phyloP scores from a whole-genome alignment of 2,888 invertebrate species.

The Taenaris catops region DNA sequence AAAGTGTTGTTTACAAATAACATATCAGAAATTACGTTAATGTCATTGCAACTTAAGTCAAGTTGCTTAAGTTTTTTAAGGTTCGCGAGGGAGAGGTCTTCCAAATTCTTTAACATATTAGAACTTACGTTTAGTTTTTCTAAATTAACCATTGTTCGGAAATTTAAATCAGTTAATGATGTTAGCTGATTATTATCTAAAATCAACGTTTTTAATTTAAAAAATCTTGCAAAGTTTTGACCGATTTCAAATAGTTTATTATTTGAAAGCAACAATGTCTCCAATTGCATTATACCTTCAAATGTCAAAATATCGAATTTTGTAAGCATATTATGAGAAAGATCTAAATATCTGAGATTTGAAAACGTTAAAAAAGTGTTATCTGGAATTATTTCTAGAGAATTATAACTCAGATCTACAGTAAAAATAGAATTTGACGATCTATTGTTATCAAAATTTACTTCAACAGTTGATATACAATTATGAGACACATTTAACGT shows the following conservation, averaged over 20 bases:
- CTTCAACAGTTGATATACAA: conserved; percentile 11
- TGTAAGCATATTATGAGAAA: conserved; percentile 13
- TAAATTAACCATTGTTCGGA: conserved; percentile 10
- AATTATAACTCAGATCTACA: conserved; percentile 19
- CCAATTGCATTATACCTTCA: conserved; percentile 15
- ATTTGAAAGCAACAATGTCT: conserved; percentile 14
- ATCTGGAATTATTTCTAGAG: conserved; percentile 12
- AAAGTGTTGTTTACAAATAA: conserved; percentile 11
- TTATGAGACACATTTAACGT: conserved; percentile 16
- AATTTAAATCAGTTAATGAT: conserved; percentile 10
- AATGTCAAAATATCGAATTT: conserved; percentile 18
- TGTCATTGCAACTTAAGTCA: conserved; percentile 16
- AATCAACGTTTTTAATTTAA: conserved; percentile 10
- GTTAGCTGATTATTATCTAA: conserved; percentile 15
- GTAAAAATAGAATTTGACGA: neutral
- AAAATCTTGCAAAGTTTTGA: conserved; percentile 18
- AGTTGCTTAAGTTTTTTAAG: conserved; percentile 11
- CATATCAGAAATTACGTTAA: conserved; percentile 4
- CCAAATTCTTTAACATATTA: conserved; percentile 15
- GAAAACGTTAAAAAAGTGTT: conserved; percentile 12
- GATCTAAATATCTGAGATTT: conserved; percentile 14
- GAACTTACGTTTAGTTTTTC: conserved; percentile 12
- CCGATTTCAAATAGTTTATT: conserved; percentile 17
- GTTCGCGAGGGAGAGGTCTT: conserved; percentile 6
- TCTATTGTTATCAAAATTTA: neutral